These are phyloP conservation scores for Microtus pennsylvanicus DNA, from an alignment of 2,113 vertebrate genomes.

Conservation along the genomic window DNA sequence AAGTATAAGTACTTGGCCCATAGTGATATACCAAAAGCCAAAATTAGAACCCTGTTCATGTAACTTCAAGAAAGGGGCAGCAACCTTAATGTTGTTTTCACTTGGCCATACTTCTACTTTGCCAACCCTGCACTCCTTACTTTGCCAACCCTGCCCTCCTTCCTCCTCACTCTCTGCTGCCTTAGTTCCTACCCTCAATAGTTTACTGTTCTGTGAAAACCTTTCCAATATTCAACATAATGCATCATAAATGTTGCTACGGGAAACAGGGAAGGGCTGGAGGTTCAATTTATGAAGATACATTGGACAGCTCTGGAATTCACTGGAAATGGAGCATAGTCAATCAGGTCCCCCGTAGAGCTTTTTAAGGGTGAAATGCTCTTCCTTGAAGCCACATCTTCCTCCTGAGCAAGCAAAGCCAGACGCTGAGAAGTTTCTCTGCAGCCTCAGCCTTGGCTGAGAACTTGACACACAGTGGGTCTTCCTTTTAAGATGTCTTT, in stretches of 20 bases:
- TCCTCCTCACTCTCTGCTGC: background rate
- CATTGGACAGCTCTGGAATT: background rate
- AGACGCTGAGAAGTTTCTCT: fast-evolving
- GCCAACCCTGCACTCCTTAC: background rate
- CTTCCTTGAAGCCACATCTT: background rate
- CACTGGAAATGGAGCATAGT: background rate
- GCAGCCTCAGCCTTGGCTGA: background rate
- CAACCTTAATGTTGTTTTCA: background rate
- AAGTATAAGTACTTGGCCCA: background rate
- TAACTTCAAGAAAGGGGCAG: background rate
- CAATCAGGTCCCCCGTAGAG: background rate
- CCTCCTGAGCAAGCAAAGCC: background rate
- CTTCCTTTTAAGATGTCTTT: background rate
- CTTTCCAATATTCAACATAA: background rate
- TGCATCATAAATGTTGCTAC: background rate
- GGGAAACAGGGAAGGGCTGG: background rate
- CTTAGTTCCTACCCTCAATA: background rate
- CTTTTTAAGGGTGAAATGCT: background rate
- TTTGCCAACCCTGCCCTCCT: background rate
- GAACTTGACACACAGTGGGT: background rate
- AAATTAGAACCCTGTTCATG: background rate
- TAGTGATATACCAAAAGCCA: background rate
- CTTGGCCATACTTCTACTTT: background rate
- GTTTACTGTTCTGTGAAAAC: background rate
- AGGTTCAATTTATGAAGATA: background rate